Evolutionary conservation across 2,113 vertebrate species (phyloP).

Genomic region (Seriola quinqueradiata): DNA sequence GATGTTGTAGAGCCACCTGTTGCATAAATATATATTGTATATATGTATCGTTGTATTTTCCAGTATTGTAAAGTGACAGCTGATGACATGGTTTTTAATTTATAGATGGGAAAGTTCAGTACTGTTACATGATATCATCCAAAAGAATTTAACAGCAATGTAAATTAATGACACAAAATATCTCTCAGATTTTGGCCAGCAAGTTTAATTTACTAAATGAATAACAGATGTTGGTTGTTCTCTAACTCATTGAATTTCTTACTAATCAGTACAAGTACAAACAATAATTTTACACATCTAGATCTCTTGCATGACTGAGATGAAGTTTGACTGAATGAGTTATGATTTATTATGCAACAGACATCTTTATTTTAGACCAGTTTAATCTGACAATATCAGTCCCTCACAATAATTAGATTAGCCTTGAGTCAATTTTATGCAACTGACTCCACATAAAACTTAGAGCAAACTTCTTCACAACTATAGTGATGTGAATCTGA

Average conservation of each 20-base stretch:
- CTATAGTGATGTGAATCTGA: slow-evolving; percentile 15
- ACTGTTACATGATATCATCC: not conserved
- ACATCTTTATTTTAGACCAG: slow-evolving; percentile 14
- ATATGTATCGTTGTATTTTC: not conserved
- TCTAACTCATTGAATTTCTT: not conserved
- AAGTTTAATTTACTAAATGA: not conserved
- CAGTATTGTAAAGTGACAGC: not conserved
- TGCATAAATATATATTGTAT: slow-evolving; percentile 38
- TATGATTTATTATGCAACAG: slow-evolving; percentile 33
- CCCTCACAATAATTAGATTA: slow-evolving; percentile 9
- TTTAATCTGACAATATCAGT: slow-evolving; percentile 11
- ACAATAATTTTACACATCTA: not conserved
- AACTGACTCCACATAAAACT: slow-evolving; percentile 39
- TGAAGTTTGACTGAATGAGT: slow-evolving; percentile 5
- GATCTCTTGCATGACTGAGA: not conserved
- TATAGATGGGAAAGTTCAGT: not conserved
- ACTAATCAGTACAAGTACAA: no score
- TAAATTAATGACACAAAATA: slow-evolving; percentile 3
- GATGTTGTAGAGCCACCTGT: slow-evolving; percentile 38
- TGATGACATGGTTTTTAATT: not conserved
- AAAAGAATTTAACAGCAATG: not conserved
- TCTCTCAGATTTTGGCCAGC: not conserved
- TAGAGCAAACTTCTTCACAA: slow-evolving; percentile 6
- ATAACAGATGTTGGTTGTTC: slow-evolving; percentile 8
- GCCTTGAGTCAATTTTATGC: slow-evolving; percentile 27